Evolutionary conservation across 2,888 invertebrate species (phyloP).

Genomic region (Notodonta ziczac): DNA sequence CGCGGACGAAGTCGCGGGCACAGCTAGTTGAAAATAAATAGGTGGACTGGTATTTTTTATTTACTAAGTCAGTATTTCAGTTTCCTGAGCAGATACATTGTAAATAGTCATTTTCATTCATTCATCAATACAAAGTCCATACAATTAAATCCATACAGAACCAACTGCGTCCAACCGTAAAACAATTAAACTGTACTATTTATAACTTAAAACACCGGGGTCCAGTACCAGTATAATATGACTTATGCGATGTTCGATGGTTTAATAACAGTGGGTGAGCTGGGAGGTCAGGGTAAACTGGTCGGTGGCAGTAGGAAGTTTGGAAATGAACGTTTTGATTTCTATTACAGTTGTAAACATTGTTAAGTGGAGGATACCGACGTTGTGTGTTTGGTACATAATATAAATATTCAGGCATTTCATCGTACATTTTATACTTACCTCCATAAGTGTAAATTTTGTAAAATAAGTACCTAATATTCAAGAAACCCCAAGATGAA

Average conservation of each 20-base stretch:
- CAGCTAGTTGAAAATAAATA: too few species aligned
- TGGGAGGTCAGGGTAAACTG: background rate
- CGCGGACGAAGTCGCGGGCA: too few species aligned
- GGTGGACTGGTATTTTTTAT: too few species aligned
- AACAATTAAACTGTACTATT: slow-evolving; percentile 8
- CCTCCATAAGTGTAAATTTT: too few species aligned
- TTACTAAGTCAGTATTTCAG: background rate
- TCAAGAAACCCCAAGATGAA: too few species aligned
- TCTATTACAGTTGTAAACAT: background rate
- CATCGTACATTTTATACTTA: too few species aligned
- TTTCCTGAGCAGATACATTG: background rate
- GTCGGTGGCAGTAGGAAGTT: background rate
- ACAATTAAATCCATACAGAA: background rate
- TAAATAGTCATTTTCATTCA: too few species aligned
- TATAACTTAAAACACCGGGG: background rate
- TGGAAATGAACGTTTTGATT: background rate
- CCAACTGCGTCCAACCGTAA: slow-evolving; percentile 4
- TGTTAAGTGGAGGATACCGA: background rate
- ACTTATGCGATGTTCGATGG: background rate
- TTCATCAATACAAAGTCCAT: background rate
- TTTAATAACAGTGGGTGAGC: background rate
- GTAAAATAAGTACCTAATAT: too few species aligned
- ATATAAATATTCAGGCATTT: too few species aligned
- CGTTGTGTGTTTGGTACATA: too few species aligned
- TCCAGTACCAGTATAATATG: slow-evolving; percentile 3